Percentiles rank a stretch among this genome's conserved stretches.
Conservation (phyloP, 2,888 invertebrate genomes). For the Octodonta nipae region DNA sequence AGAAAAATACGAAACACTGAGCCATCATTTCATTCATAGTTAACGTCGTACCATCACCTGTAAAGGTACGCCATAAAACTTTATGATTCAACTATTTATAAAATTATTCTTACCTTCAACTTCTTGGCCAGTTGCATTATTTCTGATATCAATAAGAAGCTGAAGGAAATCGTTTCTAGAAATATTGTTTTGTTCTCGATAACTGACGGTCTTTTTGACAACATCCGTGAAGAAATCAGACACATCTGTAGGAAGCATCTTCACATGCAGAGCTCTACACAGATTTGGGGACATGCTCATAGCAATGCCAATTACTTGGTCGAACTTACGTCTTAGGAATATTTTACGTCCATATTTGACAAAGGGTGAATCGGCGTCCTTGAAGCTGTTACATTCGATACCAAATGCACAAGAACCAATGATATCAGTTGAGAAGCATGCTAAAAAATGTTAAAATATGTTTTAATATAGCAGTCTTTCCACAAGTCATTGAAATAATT, state of each 20-base stretch:
- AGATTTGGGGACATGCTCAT: conserved; percentile 10
- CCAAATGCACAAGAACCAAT: conserved; percentile 42
- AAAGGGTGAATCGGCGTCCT: conserved; percentile 38
- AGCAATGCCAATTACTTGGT: conserved; percentile 5
- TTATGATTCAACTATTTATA: no score
- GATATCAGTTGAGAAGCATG: conserved; percentile 14
- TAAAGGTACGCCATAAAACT: background rate
- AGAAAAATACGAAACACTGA: conserved; percentile 17
- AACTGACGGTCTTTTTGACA: conserved; percentile 33
- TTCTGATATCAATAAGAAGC: conserved; percentile 28
- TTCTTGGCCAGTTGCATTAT: conserved; percentile 5
- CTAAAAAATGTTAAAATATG: conserved; percentile 2
- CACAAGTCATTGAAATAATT: no score
- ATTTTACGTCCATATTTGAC: conserved; percentile 13
- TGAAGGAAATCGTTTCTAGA: conserved; percentile 41
- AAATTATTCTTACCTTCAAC: no score
- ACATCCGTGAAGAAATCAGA: conserved; percentile 34
- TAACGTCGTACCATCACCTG: conserved; percentile 10
- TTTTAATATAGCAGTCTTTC: no score
- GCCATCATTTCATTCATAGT: conserved; percentile 14
- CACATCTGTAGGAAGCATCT: conserved; percentile 16
- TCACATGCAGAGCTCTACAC: conserved; percentile 13
- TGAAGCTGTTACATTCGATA: conserved; percentile 42
- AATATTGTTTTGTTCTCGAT: conserved; percentile 34
- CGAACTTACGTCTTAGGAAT: conserved; percentile 4